A percentile compares a stretch with the other conserved stretches of the same genome.
phyloP scores from a whole-genome alignment of 2,113 vertebrate genomes.

The Strix aluco region DNA sequence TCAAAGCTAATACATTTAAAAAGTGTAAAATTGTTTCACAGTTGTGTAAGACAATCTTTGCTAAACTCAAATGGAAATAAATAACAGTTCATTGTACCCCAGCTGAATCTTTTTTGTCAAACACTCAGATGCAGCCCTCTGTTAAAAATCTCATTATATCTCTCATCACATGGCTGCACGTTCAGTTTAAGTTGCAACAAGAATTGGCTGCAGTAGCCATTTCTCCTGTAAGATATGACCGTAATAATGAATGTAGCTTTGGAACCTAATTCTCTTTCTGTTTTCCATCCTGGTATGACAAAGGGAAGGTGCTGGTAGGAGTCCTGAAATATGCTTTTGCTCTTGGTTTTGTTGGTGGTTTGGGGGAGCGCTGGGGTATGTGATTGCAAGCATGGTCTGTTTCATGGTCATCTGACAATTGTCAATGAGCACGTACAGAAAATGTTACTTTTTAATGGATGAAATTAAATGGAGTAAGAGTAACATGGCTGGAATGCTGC shows the following conservation, averaged over 20 bases:
- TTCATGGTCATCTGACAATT: neutral
- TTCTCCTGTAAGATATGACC: neutral
- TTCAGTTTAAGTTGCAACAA: constrained; percentile 35
- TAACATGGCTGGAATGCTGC: neutral
- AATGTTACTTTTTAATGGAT: neutral
- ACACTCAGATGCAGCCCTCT: constrained; percentile 31
- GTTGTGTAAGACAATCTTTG: constrained; percentile 63
- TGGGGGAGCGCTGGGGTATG: neutral
- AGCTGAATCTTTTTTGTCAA: constrained; percentile 15
- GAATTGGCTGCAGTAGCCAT: neutral
- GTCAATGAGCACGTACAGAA: neutral
- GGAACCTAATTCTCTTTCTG: constrained; percentile 5
- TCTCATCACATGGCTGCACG: constrained; percentile 58
- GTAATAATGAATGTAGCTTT: constrained; percentile 17
- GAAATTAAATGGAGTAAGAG: neutral
- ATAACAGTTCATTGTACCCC: constrained; percentile 37
- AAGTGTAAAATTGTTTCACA: constrained; percentile 67
- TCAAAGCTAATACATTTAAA: constrained; percentile 63
- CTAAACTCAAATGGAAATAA: constrained; percentile 60
- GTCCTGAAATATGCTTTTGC: neutral
- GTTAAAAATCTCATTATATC: constrained; percentile 60
- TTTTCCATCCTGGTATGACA: neutral
- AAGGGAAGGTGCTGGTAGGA: neutral
- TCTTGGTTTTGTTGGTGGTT: neutral
- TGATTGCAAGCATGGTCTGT: neutral